phyloP scores from a whole-genome alignment of 2,113 vertebrate genomes.

The Brachypodius melanocephalos region DNA sequence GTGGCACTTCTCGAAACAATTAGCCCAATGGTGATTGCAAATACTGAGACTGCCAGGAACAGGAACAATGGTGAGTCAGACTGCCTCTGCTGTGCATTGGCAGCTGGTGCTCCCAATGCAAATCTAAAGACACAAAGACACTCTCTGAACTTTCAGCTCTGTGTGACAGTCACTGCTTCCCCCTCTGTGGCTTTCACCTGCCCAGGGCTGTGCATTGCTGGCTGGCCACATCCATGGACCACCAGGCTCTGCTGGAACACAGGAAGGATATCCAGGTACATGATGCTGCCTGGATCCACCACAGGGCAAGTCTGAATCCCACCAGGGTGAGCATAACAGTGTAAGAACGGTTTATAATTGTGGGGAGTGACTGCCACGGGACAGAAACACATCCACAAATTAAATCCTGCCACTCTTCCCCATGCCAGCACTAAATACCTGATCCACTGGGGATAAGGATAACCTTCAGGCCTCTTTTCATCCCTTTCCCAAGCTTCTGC shows the following conservation, averaged over 20 bases:
- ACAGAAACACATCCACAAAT: neutral
- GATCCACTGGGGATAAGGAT: neutral
- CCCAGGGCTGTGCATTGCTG: neutral
- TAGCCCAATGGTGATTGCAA: slow-evolving; percentile 28
- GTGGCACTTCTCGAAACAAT: slow-evolving; percentile 25
- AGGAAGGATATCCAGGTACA: fast-evolving
- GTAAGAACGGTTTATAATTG: neutral
- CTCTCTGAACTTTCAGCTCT: neutral
- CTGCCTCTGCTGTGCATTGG: neutral
- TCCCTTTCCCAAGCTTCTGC: neutral
- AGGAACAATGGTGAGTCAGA: neutral
- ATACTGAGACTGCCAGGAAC: neutral
- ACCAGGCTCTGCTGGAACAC: neutral
- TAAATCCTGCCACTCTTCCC: neutral
- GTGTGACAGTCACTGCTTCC: neutral
- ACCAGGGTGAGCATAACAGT: fast-evolving
- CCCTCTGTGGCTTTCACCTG: neutral
- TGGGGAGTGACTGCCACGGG: neutral
- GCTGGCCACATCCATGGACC: neutral
- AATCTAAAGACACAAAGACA: fast-evolving
- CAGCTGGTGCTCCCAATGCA: neutral
- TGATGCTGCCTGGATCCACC: neutral
- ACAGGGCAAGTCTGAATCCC: neutral
- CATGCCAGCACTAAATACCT: neutral
- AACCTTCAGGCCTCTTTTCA: neutral